These are phyloP conservation scores for Blastobasis adustella DNA, from an alignment of 2,888 invertebrate genomes.

Conservation along the genomic window DNA sequence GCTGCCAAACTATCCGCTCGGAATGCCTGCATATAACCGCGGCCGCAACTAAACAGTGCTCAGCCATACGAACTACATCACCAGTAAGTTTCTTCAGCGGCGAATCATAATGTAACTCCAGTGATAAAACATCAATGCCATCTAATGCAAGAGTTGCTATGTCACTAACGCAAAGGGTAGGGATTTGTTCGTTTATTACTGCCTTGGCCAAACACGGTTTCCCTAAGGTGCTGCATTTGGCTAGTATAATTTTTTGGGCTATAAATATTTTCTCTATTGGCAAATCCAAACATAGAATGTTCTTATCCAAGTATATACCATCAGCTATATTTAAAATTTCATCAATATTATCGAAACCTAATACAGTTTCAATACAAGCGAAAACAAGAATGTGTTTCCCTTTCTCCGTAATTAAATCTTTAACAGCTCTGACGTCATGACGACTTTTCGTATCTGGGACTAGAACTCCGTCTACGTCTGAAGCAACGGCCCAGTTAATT, in stretches of 20 bases:
- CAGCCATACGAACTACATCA: neutral
- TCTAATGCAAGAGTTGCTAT: constrained; percentile 89
- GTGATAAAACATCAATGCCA: constrained; percentile 85
- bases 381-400: constrained; percentile 18
- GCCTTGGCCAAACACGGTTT: constrained; percentile 89
- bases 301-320: constrained; percentile 88
- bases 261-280: constrained; percentile 85
- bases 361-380: constrained; percentile 16
- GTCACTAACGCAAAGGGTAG: constrained; percentile 83
- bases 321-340: constrained; percentile 82
- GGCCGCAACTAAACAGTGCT: constrained; percentile 78
- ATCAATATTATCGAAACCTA: constrained; percentile 58
- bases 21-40: constrained; percentile 84
- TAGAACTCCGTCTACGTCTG: constrained; percentile 18
- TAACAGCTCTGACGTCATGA: neutral
- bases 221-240: constrained; percentile 83
- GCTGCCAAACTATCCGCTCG: constrained; percentile 85
- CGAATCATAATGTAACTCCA: neutral
- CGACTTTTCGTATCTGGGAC: constrained; percentile 1
- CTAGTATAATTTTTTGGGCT: constrained; percentile 86
- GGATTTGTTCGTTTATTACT: constrained; percentile 86
- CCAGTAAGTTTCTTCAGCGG: neutral
- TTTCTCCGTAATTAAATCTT: constrained; percentile 11
- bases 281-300: constrained; percentile 85
- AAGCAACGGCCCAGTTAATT: constrained; percentile 15